phyloP scores from a whole-genome alignment of 2,113 vertebrate genomes.

The Cheirogaleus medius region DNA sequence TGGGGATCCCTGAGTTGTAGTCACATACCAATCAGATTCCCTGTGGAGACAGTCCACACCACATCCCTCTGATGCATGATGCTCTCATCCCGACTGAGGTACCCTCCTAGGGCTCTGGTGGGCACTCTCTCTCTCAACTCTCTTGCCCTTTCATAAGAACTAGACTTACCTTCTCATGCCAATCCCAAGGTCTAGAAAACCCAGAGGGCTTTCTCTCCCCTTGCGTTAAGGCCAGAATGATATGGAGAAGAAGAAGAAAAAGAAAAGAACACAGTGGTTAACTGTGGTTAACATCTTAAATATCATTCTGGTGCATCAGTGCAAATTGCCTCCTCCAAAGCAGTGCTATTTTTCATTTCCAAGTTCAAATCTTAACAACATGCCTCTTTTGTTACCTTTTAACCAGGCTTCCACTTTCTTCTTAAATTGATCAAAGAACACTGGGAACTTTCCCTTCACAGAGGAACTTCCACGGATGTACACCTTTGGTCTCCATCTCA shows the following conservation, averaged over 20 bases:
- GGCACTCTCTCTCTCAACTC: neutral
- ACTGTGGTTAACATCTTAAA: neutral
- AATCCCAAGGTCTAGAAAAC: neutral
- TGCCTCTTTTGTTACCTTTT: neutral
- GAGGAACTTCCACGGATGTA: neutral
- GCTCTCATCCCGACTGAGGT: neutral
- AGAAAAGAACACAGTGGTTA: neutral
- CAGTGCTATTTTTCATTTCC: constrained; percentile 3
- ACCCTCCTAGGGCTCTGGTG: neutral
- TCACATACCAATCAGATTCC: neutral
- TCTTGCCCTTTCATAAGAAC: neutral
- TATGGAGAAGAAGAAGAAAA: neutral
- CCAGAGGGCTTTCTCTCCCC: neutral
- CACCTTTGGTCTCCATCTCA: neutral
- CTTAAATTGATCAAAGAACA: constrained; percentile 6
- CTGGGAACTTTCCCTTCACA: neutral
- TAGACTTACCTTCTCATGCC: neutral
- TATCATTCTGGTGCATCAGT: neutral
- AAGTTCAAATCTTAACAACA: neutral
- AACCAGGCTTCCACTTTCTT: constrained; percentile 5
- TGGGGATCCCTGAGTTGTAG: neutral
- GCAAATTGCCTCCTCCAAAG: neutral
- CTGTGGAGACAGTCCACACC: neutral
- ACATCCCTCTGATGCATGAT: neutral
- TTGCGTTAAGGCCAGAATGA: neutral